Percentiles rank a stretch among this genome's conserved stretches.
These are phyloP conservation scores for Phylloscopus collybita DNA, from an alignment of 2,797 vertebrate species.

Conservation along the genomic window DNA sequence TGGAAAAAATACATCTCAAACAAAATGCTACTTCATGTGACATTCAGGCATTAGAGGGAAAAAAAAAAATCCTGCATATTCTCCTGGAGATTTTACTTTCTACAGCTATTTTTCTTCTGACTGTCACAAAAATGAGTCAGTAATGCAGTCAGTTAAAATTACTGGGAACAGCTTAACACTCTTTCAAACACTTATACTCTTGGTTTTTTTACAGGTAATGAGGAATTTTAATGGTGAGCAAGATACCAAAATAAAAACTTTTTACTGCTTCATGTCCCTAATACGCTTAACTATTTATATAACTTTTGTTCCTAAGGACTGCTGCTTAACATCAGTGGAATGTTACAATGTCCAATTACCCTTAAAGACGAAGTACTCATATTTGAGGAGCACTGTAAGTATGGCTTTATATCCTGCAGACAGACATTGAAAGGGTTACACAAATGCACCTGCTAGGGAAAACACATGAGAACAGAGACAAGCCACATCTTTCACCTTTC, in stretches of 20 bases:
- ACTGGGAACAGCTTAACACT: constrained; percentile 7
- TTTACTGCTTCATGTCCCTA: background rate
- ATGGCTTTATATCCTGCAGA: background rate
- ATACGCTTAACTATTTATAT: background rate
- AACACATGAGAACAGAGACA: constrained; percentile 25
- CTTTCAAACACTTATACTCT: background rate
- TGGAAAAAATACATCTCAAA: constrained; percentile 19
- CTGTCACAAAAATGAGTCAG: constrained; percentile 16
- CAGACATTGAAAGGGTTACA: constrained; percentile 21
- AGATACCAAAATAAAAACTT: constrained; percentile 14
- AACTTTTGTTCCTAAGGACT: background rate
- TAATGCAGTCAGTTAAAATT: constrained; percentile 44
- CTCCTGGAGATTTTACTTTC: constrained; percentile 1
- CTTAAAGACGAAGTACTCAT: background rate
- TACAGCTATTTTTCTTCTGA: constrained; percentile 19
- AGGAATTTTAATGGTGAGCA: constrained; percentile 13
- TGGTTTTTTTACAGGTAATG: background rate
- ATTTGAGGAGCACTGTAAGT: background rate
- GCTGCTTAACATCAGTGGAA: background rate
- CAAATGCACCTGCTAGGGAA: background rate
- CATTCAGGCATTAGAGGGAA: background rate
- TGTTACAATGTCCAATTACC: background rate
- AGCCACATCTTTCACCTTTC: constrained; percentile 34
- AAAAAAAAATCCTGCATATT: constrained; percentile 21
- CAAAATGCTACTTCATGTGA: constrained; percentile 9